Evolutionary conservation across 2,113 vertebrate species (phyloP).

Genomic region (Lepidothrix coronata): DNA sequence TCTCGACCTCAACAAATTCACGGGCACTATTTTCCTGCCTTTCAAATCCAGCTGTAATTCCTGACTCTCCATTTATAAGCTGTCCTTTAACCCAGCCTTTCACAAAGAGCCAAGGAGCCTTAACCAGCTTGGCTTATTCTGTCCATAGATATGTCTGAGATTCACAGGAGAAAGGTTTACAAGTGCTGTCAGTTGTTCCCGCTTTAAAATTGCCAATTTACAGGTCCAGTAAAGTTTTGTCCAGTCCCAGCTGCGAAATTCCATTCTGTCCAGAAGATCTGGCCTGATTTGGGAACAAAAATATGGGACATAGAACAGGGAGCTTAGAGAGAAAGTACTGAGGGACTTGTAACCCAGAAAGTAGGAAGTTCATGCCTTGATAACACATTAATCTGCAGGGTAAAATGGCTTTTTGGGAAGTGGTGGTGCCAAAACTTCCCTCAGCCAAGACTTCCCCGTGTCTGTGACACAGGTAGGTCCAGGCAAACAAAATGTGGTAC

Average conservation of each 20-base stretch:
- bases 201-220: not conserved
- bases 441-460: accelerated
- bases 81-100: not conserved
- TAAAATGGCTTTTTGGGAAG: not conserved
- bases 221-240: not conserved
- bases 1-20: not conserved
- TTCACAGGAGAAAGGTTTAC: not conserved
- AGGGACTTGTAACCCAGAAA: not conserved
- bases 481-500: not conserved
- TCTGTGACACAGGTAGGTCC: not conserved
- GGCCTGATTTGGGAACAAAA: not conserved
- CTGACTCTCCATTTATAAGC: not conserved
- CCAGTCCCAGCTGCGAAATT: not conserved
- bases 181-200: not conserved
- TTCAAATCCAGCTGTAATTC: not conserved
- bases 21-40: not conserved
- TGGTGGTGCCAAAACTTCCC: not conserved
- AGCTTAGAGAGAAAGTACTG: not conserved
- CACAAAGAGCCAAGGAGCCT: not conserved
- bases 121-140: not conserved
- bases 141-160: not conserved
- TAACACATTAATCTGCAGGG: not conserved
- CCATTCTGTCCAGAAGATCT: not conserved
- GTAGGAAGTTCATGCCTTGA: not conserved
- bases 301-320: not conserved